Percentiles rank a stretch among this genome's conserved stretches.
phyloP scores from a whole-genome alignment of 2,888 invertebrate species.

The Liopterus haemorrhoidalis region DNA sequence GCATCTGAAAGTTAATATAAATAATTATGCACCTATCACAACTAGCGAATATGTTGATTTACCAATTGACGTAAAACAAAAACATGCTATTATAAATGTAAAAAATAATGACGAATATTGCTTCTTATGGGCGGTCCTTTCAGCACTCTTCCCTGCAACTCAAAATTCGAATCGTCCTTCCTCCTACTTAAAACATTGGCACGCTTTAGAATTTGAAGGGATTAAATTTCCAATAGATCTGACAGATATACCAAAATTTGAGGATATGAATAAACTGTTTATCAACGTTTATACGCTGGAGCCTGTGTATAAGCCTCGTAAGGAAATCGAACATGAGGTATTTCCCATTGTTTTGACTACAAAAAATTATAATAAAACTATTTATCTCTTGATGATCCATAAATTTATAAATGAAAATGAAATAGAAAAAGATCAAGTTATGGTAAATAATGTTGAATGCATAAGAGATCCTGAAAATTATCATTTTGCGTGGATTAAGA shows the following conservation, averaged over 20 bases:
- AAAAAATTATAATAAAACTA: slow-evolving; percentile 15
- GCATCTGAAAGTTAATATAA: slow-evolving; percentile 23
- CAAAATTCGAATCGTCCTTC: slow-evolving; percentile 9
- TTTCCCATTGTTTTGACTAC: slow-evolving; percentile 25
- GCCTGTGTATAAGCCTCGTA: too few species aligned
- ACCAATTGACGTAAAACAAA: too few species aligned
- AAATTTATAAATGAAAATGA: slow-evolving; percentile 6
- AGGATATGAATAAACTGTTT: slow-evolving; percentile 24
- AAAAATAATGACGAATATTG: slow-evolving; percentile 27
- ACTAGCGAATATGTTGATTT: slow-evolving; percentile 13
- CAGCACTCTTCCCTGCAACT: slow-evolving; percentile 25
- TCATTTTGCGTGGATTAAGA: background rate
- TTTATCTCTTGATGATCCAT: slow-evolving; percentile 22
- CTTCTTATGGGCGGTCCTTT: slow-evolving; percentile 27
- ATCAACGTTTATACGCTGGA: slow-evolving; percentile 29
- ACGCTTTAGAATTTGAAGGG: slow-evolving; percentile 26
- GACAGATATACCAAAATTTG: slow-evolving; percentile 23
- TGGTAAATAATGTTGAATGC: slow-evolving; percentile 4
- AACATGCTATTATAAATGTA: slow-evolving; percentile 28
- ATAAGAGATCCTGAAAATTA: background rate
- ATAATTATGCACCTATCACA: slow-evolving; percentile 22
- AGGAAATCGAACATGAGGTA: slow-evolving; percentile 16
- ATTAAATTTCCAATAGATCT: slow-evolving; percentile 26
- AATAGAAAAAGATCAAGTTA: slow-evolving; percentile 6
- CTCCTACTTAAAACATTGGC: slow-evolving; percentile 26